These are phyloP conservation scores for Drosophila formosana DNA, from an alignment of 2,888 invertebrate species.

Conservation along the genomic window DNA sequence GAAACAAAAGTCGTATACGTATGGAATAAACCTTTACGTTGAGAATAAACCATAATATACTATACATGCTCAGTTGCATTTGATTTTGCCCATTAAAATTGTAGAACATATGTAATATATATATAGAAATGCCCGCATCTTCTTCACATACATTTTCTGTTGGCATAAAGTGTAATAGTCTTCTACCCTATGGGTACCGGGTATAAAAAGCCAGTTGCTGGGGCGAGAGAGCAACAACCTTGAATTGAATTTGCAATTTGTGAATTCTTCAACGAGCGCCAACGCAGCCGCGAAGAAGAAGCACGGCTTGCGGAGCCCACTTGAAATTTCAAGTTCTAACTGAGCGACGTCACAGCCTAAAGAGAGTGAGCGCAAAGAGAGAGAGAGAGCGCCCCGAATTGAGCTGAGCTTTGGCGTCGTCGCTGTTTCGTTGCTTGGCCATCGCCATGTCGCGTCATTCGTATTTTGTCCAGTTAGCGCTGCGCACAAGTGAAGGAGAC, in stretches of 20 bases:
- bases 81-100: too few species aligned
- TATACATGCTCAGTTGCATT: too few species aligned
- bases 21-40: too few species aligned
- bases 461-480: constrained; percentile 58
- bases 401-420: constrained; percentile 48
- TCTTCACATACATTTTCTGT: too few species aligned
- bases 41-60: too few species aligned
- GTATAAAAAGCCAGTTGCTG: constrained; percentile 31
- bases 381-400: constrained; percentile 28
- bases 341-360: constrained; percentile 27
- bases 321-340: constrained; percentile 76
- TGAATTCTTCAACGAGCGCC: constrained; percentile 64
- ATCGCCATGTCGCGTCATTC: constrained; percentile 61
- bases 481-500: constrained; percentile 37
- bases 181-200: too few species aligned
- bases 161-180: too few species aligned
- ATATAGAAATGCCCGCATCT: too few species aligned
- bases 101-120: too few species aligned
- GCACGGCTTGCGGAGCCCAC: constrained; percentile 41
- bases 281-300: constrained; percentile 31
- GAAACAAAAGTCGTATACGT: too few species aligned
- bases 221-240: constrained; percentile 78
- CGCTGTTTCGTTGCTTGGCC: constrained; percentile 42
- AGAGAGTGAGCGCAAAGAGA: constrained; percentile 26
- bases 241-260: constrained; percentile 79